Conservation (phyloP, 2,888 invertebrate genomes). For the Electrophaes corylata region DNA sequence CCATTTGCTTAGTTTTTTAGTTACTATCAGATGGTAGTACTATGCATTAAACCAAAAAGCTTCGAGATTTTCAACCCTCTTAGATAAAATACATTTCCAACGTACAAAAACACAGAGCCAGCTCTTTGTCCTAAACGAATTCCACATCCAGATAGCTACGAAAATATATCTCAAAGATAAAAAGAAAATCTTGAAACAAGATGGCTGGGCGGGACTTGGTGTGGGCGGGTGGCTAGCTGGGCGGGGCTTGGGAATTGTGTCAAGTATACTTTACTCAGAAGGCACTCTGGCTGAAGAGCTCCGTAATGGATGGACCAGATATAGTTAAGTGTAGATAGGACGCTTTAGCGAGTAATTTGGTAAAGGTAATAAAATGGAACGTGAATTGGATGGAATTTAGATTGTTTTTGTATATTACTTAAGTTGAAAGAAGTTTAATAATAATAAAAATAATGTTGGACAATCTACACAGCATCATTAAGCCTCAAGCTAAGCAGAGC, state of each 20-base stretch:
- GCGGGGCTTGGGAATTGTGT: slow-evolving; percentile 64
- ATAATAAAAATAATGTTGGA: no score
- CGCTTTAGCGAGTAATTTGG: slow-evolving; percentile 29
- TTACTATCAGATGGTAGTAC: neutral
- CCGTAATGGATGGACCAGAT: slow-evolving; percentile 49
- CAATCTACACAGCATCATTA: no score
- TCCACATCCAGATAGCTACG: slow-evolving; percentile 48
- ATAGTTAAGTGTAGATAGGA: slow-evolving; percentile 32
- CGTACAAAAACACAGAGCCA: slow-evolving; percentile 19
- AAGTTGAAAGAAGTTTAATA: slow-evolving; percentile 2
- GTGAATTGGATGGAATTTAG: slow-evolving; percentile 27
- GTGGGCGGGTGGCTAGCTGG: slow-evolving; percentile 54
- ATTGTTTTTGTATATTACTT: slow-evolving; percentile 8
- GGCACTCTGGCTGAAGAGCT: slow-evolving; percentile 50
- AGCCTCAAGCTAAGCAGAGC: no score
- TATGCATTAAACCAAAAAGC: neutral
- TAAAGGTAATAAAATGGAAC: slow-evolving; percentile 37
- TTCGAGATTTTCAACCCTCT: slow-evolving; percentile 1
- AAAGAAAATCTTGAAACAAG: slow-evolving; percentile 38
- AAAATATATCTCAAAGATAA: slow-evolving; percentile 53
- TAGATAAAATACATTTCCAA: slow-evolving; percentile 23
- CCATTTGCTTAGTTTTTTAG: no score
- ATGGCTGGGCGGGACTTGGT: slow-evolving; percentile 50
- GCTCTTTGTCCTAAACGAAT: slow-evolving; percentile 39
- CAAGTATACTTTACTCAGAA: slow-evolving; percentile 61